Conservation (phyloP, 2,113 vertebrate species). For the Labeo rohita region DNA sequence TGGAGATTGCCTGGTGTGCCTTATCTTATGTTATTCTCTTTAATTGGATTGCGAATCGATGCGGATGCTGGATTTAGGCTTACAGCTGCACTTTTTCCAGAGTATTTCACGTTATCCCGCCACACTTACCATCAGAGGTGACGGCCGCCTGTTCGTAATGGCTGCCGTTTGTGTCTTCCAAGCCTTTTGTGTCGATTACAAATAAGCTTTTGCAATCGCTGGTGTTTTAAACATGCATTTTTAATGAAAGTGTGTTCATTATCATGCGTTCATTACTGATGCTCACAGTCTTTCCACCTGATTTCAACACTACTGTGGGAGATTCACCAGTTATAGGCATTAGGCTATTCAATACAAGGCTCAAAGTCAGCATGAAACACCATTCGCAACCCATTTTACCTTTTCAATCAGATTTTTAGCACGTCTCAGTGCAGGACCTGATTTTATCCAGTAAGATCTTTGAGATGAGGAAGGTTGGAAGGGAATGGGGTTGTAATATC, state of each 20-base stretch:
- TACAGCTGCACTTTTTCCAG: slow-evolving; percentile 46
- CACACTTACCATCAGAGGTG: slow-evolving; percentile 6
- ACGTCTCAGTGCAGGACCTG: not conserved
- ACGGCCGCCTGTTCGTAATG: slow-evolving; percentile 34
- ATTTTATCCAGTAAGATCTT: not conserved
- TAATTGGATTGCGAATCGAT: slow-evolving; percentile 57
- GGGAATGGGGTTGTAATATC: not conserved
- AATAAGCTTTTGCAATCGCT: slow-evolving; percentile 42
- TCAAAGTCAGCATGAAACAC: not conserved
- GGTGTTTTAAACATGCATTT: slow-evolving; percentile 46
- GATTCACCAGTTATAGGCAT: slow-evolving; percentile 50
- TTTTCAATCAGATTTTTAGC: not conserved
- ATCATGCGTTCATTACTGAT: not conserved
- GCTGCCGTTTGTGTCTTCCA: slow-evolving; percentile 27
- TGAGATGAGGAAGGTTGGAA: too few relatives aligned
- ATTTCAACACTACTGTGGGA: slow-evolving; percentile 25
- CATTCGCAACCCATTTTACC: not conserved
- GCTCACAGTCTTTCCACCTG: not conserved
- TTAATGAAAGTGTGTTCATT: slow-evolving; percentile 21
- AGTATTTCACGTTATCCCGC: slow-evolving; percentile 15
- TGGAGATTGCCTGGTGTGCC: slow-evolving; percentile 58
- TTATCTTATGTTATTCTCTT: slow-evolving; percentile 64
- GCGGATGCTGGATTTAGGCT: slow-evolving; percentile 46
- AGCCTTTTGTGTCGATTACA: slow-evolving; percentile 27
- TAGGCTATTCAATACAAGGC: not conserved